Conservation (phyloP, 1,140 invertebrate species). For the Akabosia matsudoensis region DNA sequence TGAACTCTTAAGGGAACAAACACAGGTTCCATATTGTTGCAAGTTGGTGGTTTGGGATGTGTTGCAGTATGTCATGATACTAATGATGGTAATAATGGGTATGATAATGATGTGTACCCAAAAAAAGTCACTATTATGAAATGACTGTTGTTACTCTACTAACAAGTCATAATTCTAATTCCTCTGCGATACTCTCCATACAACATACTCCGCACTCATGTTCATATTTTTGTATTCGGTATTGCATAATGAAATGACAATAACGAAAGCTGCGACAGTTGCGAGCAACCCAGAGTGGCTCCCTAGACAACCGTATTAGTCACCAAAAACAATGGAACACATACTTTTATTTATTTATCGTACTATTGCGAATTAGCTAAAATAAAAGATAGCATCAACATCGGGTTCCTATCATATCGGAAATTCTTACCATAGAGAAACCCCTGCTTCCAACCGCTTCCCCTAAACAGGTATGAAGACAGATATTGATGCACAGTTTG, state of each 20-base stretch:
- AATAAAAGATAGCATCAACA: neutral
- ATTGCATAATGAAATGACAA: neutral
- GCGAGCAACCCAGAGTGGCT: neutral
- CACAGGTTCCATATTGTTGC: no score
- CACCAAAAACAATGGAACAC: neutral
- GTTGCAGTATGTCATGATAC: neutral
- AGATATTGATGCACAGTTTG: no score
- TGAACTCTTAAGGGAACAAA: no score
- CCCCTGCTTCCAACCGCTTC: no score
- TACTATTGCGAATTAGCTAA: no score
- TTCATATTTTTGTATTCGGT: neutral
- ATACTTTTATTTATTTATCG: neutral
- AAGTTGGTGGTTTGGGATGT: no score
- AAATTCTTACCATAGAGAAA: no score
- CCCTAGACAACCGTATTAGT: neutral
- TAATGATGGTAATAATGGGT: neutral
- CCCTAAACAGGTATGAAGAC: no score
- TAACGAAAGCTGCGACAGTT: neutral
- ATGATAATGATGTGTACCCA: neutral
- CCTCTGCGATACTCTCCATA: no score
- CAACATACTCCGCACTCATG: neutral
- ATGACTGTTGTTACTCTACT: conserved; percentile 16
- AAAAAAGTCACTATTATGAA: conserved; percentile 5
- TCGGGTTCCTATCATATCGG: neutral
- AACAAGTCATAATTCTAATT: conserved; percentile 17